These are phyloP conservation scores for Pegea sp. DNA, from an alignment of 23 tunicate species.

Conservation along the genomic window DNA sequence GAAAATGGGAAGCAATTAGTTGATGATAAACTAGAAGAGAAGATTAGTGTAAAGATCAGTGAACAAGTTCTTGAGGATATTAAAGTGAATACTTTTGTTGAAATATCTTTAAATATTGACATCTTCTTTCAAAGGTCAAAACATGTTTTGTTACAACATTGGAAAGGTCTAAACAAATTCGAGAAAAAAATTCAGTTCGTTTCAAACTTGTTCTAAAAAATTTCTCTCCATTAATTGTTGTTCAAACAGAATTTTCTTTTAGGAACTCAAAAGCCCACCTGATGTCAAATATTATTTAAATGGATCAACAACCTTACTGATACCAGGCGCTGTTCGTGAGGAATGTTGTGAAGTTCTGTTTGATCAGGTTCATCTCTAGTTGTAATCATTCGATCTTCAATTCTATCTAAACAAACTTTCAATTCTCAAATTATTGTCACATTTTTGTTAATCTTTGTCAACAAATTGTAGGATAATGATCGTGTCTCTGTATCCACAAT, in stretches of 20 bases:
- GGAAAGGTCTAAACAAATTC: constrained; percentile 59
- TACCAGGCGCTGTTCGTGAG: constrained; percentile 55
- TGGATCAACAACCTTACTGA: constrained; percentile 19
- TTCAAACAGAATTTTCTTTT: not conserved
- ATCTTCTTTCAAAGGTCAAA: constrained; percentile 36
- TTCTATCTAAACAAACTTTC: not conserved
- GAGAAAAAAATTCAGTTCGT: constrained; percentile 6
- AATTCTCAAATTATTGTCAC: not conserved
- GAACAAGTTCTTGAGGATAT: constrained; percentile 69
- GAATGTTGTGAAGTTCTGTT: constrained; percentile 62
- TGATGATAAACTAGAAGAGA: constrained; percentile 5
- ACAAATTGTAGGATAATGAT: constrained; percentile 58
- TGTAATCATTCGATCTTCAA: too few species aligned
- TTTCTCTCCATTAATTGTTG: not conserved
- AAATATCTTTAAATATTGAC: not conserved
- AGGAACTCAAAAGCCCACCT: constrained; percentile 16
- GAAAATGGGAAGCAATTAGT: constrained; percentile 20
- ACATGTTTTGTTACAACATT: constrained; percentile 58
- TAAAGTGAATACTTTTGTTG: constrained; percentile 10
- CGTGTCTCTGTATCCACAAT: constrained; percentile 45
- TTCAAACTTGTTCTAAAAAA: constrained; percentile 2
- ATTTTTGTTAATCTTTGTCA: not conserved
- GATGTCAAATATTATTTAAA: constrained; percentile 53
- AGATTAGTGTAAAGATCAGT: constrained; percentile 11
- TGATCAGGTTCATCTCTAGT: constrained; percentile 31